Evolutionary conservation across 2,113 vertebrate species (phyloP), one percentile per base, ranked within the genome.

Genomic region (Laterallus jamaicensis): DNA sequence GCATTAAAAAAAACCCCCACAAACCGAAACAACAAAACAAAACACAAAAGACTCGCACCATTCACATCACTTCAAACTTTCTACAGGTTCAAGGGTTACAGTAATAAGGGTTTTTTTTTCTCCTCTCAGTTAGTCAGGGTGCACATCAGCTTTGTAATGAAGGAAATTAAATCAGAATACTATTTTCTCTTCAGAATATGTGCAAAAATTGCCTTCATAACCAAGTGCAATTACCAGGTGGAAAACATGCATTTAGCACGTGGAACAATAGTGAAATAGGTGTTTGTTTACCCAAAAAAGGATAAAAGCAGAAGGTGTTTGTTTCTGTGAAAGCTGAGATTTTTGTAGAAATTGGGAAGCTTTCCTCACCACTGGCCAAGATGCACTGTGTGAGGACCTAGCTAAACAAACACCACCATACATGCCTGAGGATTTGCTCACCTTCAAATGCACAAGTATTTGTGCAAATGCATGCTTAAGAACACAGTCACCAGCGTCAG

Each of bases 351-450:
- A 52, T 4, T 1, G 1, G 14, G 12, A n/a, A 42, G 32, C 2
- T 92, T 93, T 69, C 20, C 19, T 60, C 32, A 47, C 0, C 1
- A 26, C 35, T 8, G 18, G 24, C 32, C 21, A 54, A 49, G 29
- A 15, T 7, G 11, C 8, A 16, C 14, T 1, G 0, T 22, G 25
- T 31, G 58, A 73, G 15, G 9, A 20, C 7, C 28, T 28, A 7
- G 12, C 39, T 55, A 26, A 63, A 11, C 25, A 83, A n/a, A 13
- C 37, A 35, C 12, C 12, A 28, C 18, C 12, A 7, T 54, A 60
- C 29, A 28, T 1, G 0, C 28, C 28, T 11, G 9, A 15, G 9
- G 29, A 14, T 7, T 7, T 69, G 5, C 26, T 66, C 18, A 26
- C 35, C 10, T 80, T 75, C 63, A 89, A 49, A 28, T 15, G 5